Evolutionary conservation across 1,140 invertebrate genomes (phyloP), one percentile per base, ranked within the genome.

Genomic region (Calephelis virginiensis): DNA sequence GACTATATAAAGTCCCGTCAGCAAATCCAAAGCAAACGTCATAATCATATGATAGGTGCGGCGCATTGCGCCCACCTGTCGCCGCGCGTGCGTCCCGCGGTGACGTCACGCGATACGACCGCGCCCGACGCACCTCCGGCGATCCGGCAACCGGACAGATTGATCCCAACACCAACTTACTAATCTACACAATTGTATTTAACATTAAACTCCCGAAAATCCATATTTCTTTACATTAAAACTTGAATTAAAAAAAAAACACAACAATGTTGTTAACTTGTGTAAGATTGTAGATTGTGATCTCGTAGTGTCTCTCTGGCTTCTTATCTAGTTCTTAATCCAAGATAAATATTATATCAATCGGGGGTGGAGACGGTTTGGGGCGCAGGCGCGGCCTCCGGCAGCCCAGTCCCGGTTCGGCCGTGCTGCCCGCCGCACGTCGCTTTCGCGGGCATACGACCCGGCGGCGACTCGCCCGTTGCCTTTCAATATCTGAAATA

Each of bases 261-360:
- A 62, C 17, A n/a, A n/a, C 7, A 43, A 61, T 46, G 60, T n/a
- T 43, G 40, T 45, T 45, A 46, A 46, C 37, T 61, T 61, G 40
- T 43, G 13, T 62, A 60, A 48, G 46, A 53, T 59, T 40, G 71
- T 65, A 48, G 56, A 53, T 59, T 40, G 70, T 65, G 68, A 73
- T 72, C 69, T 67, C 75, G 72, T 61, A 72, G 72, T 70, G 76
- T 81, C 76, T 77, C 78, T 73, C 75, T 75, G 74, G 78, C 79
- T 82, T 73, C 83, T 87, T 87, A 88, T 86, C 83, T 81, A 85
- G 82, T 86, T 86, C 78, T 87, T 90, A 90, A 87, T 90, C 82
- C 85, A 85, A 90, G 85, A 90, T 90, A 90, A 90, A 90, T 90
- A 89, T 89, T 89, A 87, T 81, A 90, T 90, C 86, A 87, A 90